Evolutionary conservation across 2,888 invertebrate species (phyloP).

Genomic region (Melieria picta): DNA sequence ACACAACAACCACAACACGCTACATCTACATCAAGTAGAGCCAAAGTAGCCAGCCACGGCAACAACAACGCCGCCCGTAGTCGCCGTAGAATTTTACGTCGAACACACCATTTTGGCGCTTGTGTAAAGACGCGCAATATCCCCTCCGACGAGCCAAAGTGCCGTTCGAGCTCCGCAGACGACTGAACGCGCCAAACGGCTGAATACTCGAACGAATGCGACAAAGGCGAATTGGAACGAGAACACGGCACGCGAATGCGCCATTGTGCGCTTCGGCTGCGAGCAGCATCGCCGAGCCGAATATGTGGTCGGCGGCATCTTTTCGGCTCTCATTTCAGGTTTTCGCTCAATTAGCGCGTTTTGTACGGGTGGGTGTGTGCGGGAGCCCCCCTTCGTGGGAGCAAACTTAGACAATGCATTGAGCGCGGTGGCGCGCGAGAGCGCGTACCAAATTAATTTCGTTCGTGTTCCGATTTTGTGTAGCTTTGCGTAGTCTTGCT

Average conservation of each 20-base stretch:
- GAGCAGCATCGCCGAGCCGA: too few species aligned
- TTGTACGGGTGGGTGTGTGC: too few species aligned
- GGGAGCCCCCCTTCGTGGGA: too few species aligned
- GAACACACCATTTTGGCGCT: slow-evolving; percentile 38
- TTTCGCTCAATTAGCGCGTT: not conserved
- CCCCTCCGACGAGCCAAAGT: slow-evolving; percentile 29
- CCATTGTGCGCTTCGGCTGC: too few species aligned
- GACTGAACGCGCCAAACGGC: slow-evolving; percentile 31
- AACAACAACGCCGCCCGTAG: slow-evolving; percentile 13
- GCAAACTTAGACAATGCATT: too few species aligned
- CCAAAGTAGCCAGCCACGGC: slow-evolving; percentile 2
- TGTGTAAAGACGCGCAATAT: slow-evolving; percentile 25
- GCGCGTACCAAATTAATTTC: too few species aligned
- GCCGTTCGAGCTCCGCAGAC: slow-evolving; percentile 34
- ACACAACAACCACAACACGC: slow-evolving; percentile 15
- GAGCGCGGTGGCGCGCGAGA: too few species aligned
- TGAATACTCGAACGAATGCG: too few species aligned
- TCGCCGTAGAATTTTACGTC: slow-evolving; percentile 31
- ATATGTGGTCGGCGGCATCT: not conserved
- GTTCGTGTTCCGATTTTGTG: too few species aligned
- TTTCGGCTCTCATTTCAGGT: not conserved
- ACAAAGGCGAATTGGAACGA: too few species aligned
- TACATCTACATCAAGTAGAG: slow-evolving; percentile 14
- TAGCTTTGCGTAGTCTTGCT: too few species aligned
- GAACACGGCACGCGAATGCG: too few species aligned